Conservation (phyloP, 2,888 invertebrate species). For the Ormia ochracea region DNA sequence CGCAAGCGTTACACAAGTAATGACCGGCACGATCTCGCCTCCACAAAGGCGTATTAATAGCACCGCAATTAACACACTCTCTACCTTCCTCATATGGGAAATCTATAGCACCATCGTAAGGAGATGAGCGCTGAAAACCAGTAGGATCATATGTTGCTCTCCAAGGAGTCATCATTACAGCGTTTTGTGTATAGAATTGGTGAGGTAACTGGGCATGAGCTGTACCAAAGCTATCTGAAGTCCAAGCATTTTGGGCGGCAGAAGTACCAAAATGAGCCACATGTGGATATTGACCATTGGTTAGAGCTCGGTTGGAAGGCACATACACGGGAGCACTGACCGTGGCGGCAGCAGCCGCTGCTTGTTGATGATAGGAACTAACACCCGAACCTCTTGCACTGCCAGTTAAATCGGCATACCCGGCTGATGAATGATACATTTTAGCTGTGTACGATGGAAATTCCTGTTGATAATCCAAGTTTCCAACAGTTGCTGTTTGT, state of each 20-base stretch:
- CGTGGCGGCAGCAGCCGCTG: constrained; percentile 69
- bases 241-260: constrained; percentile 77
- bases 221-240: constrained; percentile 76
- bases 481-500: constrained; percentile 34
- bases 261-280: constrained; percentile 77
- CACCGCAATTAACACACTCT: constrained; percentile 98
- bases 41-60: constrained; percentile 97
- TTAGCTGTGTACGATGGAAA: constrained; percentile 63
- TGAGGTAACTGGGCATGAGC: constrained; percentile 78
- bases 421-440: constrained; percentile 76
- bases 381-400: constrained; percentile 67
- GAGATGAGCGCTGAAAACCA: too few relatives aligned
- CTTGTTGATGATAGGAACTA: constrained; percentile 73
- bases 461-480: constrained; percentile 53
- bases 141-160: constrained; percentile 89
- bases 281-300: constrained; percentile 79
- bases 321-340: constrained; percentile 82
- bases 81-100: constrained; percentile 93
- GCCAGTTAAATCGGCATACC: constrained; percentile 73
- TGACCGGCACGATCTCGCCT: constrained; percentile 97
- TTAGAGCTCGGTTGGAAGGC: constrained; percentile 81
- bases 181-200: constrained; percentile 88
- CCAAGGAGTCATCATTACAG: constrained; percentile 86
- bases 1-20: constrained; percentile 99
- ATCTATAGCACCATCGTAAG: constrained; percentile 89